Evolutionary conservation across 2,797 vertebrate species (phyloP).

Genomic region (Anguilla obscura): DNA sequence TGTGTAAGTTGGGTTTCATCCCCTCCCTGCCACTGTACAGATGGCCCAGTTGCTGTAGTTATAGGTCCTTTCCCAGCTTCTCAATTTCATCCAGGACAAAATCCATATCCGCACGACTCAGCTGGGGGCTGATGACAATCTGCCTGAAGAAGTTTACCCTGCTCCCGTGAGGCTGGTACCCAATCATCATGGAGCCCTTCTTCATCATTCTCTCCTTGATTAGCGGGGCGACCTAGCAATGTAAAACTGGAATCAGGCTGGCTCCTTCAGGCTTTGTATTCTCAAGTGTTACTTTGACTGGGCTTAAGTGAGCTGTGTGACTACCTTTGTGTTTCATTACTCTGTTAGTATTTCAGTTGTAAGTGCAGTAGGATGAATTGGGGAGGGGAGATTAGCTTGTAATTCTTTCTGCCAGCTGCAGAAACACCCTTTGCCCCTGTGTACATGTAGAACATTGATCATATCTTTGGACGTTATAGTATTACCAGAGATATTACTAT

Average conservation of each 20-base stretch:
- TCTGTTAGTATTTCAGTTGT: too few species aligned
- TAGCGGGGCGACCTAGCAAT: slow-evolving; percentile 75
- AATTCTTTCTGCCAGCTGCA: neutral
- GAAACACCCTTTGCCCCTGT: neutral
- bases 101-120: slow-evolving; percentile 77
- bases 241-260: neutral
- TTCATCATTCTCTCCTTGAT: slow-evolving; percentile 87
- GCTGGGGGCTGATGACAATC: slow-evolving; percentile 79
- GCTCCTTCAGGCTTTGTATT: neutral
- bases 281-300: too few species aligned
- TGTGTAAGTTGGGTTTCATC: neutral
- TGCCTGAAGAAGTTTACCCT: slow-evolving; percentile 86
- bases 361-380: too few species aligned
- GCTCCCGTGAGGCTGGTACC: slow-evolving; percentile 77
- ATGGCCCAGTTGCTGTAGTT: neutral
- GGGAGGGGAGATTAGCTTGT: neutral
- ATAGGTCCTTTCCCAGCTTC: slow-evolving; percentile 68
- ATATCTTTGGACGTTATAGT: neutral
- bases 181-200: slow-evolving; percentile 80
- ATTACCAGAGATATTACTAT: neutral
- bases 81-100: slow-evolving; percentile 83
- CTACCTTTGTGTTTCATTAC: too few species aligned
- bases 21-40: neutral
- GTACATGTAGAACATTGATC: neutral
- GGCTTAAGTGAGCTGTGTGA: too few species aligned